Conservation (phyloP, 2,888 invertebrate species). For the Willowsia nigromaculata region DNA sequence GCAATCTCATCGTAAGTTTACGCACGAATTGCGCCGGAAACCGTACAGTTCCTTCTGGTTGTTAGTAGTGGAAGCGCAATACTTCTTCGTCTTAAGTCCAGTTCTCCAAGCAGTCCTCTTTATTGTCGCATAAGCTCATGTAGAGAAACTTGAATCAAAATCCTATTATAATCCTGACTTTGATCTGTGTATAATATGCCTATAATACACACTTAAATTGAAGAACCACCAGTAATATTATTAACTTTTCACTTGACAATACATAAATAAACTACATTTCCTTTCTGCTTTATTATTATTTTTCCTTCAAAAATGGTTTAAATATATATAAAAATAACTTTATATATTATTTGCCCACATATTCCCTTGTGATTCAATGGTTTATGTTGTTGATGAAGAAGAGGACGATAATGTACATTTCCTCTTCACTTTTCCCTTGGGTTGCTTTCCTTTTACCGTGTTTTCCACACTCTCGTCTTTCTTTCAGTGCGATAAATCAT, state of each 20-base stretch:
- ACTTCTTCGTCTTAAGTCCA: background rate
- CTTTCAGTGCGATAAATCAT: conserved; percentile 45
- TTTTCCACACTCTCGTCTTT: background rate
- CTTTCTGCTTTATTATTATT: background rate
- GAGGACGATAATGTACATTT: background rate
- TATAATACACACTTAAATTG: conserved; percentile 17
- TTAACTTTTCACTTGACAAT: background rate
- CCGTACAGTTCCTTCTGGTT: background rate
- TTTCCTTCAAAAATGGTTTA: too few species aligned
- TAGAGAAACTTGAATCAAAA: conserved; percentile 45
- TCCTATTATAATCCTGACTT: conserved; percentile 57
- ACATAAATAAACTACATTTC: background rate
- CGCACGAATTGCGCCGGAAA: background rate
- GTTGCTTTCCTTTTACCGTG: background rate
- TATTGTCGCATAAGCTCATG: conserved; percentile 41
- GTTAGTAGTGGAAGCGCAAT: background rate
- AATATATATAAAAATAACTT: background rate
- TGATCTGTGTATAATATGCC: conserved; percentile 45
- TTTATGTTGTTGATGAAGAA: background rate
- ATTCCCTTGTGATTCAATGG: too few species aligned
- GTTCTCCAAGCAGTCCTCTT: conserved; percentile 26
- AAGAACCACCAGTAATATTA: background rate
- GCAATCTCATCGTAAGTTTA: background rate
- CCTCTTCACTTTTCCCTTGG: conserved; percentile 1
- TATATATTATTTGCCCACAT: too few species aligned